phyloP scores from a whole-genome alignment of 2,797 vertebrate genomes.

The Poecilia wingei region DNA sequence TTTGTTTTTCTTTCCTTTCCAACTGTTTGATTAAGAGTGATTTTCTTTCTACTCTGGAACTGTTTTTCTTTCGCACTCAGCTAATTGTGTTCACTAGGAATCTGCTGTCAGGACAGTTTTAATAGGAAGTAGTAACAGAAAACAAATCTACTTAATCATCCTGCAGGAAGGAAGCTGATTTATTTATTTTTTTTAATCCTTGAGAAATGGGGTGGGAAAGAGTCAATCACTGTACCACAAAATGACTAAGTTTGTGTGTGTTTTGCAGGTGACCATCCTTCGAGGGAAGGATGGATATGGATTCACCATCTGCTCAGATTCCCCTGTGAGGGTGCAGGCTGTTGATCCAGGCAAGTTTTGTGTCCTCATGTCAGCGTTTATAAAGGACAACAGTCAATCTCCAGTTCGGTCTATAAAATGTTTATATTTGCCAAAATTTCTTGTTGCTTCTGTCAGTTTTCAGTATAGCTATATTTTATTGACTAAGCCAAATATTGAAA shows the following conservation, averaged over 20 bases:
- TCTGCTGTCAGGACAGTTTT: conserved; percentile 63
- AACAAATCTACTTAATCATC: conserved; percentile 50
- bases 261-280: conserved; percentile 89
- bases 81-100: conserved; percentile 59
- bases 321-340: conserved; percentile 93
- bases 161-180: conserved; percentile 56
- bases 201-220: conserved; percentile 4
- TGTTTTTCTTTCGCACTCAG: conserved; percentile 48
- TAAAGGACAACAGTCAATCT: conserved; percentile 10
- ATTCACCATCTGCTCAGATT: conserved; percentile 97
- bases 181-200: conserved; percentile 50
- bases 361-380: conserved; percentile 6
- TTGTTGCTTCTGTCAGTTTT: not conserved
- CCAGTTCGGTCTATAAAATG: conserved; percentile 1
- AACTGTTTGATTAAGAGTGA: conserved; percentile 14
- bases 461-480: not conserved
- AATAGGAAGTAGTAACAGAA: conserved; percentile 60
- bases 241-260: conserved; percentile 13
- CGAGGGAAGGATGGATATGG: conserved; percentile 94
- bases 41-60: conserved; percentile 22
- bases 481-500: not conserved
- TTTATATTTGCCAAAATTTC: not conserved
- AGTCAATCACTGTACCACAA: not conserved
- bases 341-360: conserved; percentile 88
- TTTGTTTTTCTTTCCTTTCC: not conserved